These are phyloP conservation scores for Hymenochirus boettgeri DNA, from an alignment of 2,113 vertebrate genomes.

Conservation along the genomic window DNA sequence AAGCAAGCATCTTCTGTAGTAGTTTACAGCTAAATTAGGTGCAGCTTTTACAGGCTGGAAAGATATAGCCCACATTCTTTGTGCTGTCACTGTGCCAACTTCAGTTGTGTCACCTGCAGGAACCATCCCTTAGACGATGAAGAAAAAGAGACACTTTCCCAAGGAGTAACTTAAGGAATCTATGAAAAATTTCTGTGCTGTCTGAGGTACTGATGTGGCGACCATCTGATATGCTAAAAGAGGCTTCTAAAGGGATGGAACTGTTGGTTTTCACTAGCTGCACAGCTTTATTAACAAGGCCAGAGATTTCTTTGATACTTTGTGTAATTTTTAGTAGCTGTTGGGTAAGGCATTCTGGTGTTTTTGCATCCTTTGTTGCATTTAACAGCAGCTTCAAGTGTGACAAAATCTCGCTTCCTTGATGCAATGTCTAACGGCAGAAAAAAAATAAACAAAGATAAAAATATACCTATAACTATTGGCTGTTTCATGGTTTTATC, in stretches of 20 bases:
- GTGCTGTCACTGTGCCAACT: no score
- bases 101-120: slow-evolving; percentile 3
- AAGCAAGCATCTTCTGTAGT: no score
- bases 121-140: slow-evolving; percentile 4
- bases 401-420: slow-evolving; percentile 13
- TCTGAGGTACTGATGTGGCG: slow-evolving; percentile 11
- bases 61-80: no score
- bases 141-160: slow-evolving; percentile 29
- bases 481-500: no score
- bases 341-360: background rate
- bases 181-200: slow-evolving; percentile 16
- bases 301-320: slow-evolving; percentile 9
- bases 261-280: slow-evolving; percentile 2
- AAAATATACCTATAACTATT: no score
- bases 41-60: no score
- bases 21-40: no score
- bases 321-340: slow-evolving; percentile 1
- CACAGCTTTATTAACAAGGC: slow-evolving; percentile 16
- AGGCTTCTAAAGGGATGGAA: background rate
- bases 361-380: slow-evolving; percentile 15
- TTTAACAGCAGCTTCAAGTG: slow-evolving; percentile 12
- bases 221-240: background rate
- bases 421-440: slow-evolving; percentile 8
- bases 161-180: slow-evolving; percentile 26
- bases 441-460: slow-evolving; percentile 3